A percentile compares a stretch with the other conserved stretches of the same genome.
Conservation (phyloP, 2,888 invertebrate species). For the Aspidiotus destructor region DNA sequence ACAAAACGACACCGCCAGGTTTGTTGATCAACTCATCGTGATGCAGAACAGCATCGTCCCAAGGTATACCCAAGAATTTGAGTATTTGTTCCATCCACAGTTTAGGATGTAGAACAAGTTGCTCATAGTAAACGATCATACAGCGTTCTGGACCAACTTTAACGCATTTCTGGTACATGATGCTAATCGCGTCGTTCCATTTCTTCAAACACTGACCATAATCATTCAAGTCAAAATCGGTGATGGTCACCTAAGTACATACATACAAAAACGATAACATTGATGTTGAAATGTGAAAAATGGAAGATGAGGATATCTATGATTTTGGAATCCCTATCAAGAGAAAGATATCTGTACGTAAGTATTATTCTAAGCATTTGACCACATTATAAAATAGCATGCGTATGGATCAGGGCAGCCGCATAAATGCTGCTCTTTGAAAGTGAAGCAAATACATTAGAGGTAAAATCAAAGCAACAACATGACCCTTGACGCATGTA, state of each 20-base stretch:
- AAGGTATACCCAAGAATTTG: slow-evolving; percentile 79
- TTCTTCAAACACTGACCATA: slow-evolving; percentile 90
- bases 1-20: slow-evolving; percentile 84
- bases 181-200: slow-evolving; percentile 92
- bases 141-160: slow-evolving; percentile 43
- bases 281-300: neutral
- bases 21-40: slow-evolving; percentile 96
- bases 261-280: slow-evolving; percentile 6
- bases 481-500: no score
- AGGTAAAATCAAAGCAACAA: no score
- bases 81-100: slow-evolving; percentile 80
- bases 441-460: no score
- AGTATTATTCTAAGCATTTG: no score
- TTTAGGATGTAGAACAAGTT: slow-evolving; percentile 87
- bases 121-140: slow-evolving; percentile 84
- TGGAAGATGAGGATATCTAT: neutral
- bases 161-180: slow-evolving; percentile 89
- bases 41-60: slow-evolving; percentile 92
- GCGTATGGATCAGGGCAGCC: no score
- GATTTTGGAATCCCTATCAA: neutral
- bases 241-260: slow-evolving; percentile 56
- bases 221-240: slow-evolving; percentile 87
- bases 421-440: no score
- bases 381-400: no score
- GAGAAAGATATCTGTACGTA: slow-evolving; percentile 16